These are phyloP conservation scores for Gopherus evgoodei DNA, from an alignment of 2,113 vertebrate genomes.

Conservation along the genomic window DNA sequence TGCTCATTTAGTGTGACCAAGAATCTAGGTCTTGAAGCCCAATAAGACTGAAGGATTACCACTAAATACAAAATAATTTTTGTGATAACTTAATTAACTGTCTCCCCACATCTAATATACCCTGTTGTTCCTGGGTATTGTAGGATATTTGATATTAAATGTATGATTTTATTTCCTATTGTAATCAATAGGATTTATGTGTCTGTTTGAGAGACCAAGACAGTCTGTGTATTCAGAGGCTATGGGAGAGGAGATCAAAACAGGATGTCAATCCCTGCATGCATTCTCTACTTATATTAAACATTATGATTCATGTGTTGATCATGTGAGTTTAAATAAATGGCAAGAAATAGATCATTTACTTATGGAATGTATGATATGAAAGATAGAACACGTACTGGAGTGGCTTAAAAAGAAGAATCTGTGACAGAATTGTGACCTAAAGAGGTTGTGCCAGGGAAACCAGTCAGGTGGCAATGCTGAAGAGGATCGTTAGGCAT, in stretches of 20 bases:
- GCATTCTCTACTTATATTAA: neutral
- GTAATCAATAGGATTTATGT: neutral
- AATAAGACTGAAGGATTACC: neutral
- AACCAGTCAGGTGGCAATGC: rapidly evolving
- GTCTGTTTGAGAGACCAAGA: neutral
- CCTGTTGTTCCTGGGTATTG: neutral
- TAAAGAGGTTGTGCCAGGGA: neutral
- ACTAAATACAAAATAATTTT: neutral
- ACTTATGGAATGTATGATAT: neutral
- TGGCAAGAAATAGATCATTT: neutral
- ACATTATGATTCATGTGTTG: neutral
- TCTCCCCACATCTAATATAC: neutral
- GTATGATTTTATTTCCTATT: neutral
- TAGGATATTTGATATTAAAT: rapidly evolving
- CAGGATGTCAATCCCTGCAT: rapidly evolving
- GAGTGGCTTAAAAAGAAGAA: neutral
- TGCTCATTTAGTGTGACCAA: neutral
- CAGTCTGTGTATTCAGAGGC: neutral
- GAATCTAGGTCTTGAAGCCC: neutral
- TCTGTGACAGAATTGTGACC: neutral
- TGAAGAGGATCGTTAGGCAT: neutral
- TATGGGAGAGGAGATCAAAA: neutral
- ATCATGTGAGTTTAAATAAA: neutral
- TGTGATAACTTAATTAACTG: neutral
- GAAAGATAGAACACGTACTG: neutral